Percentiles rank a stretch among this genome's conserved stretches.
Conservation (phyloP, 2,797 vertebrate genomes). For the Gobionotothen gibberifrons region DNA sequence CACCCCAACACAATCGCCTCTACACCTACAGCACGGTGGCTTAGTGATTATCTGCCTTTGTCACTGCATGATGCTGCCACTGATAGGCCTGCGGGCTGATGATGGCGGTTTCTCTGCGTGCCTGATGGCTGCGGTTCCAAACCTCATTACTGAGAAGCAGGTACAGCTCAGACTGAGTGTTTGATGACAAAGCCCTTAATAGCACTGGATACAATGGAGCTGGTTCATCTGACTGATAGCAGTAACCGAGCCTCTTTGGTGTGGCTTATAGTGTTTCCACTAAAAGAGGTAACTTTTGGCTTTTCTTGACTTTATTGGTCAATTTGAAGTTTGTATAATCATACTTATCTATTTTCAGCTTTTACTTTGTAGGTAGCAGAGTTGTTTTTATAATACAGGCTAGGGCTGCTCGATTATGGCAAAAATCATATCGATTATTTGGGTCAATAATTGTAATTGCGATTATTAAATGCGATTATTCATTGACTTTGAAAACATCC, state of each 20-base stretch:
- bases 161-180: conserved; percentile 33
- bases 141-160: conserved; percentile 48
- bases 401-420: too few species aligned
- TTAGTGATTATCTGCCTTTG: conserved; percentile 32
- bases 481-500: too few species aligned
- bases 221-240: conserved; percentile 32
- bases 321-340: neutral
- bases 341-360: neutral
- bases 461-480: too few species aligned
- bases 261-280: conserved; percentile 1
- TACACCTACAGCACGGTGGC: too few species aligned
- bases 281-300: neutral
- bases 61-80: conserved; percentile 32
- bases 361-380: neutral
- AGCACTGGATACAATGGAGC: conserved; percentile 19
- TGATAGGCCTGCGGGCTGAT: conserved; percentile 34
- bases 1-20: too few species aligned
- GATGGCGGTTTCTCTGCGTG: conserved; percentile 25
- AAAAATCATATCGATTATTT: too few species aligned
- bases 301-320: conserved; percentile 16
- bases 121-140: conserved; percentile 22
- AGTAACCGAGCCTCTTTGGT: conserved; percentile 18
- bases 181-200: conserved; percentile 36
- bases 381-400: neutral
- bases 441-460: too few species aligned